Conservation (phyloP, 2,113 vertebrate species). For the Pseudolaguvia tuberculata region DNA sequence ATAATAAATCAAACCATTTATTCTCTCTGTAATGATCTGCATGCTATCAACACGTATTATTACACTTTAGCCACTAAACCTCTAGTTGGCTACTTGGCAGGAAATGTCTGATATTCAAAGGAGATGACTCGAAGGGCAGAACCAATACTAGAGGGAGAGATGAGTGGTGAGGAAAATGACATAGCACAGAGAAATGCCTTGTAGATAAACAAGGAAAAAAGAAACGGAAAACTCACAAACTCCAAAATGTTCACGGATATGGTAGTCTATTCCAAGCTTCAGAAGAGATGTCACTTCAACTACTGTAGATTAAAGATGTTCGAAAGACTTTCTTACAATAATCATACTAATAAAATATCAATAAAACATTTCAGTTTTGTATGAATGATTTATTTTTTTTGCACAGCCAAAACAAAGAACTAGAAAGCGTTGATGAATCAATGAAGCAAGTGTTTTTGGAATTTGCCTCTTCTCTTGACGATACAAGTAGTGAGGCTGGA, state of each 20-base stretch:
- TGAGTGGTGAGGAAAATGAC: conserved; percentile 12
- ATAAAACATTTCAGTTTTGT: neutral
- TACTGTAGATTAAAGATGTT: too few relatives aligned
- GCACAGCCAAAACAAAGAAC: neutral
- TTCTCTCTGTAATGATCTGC: neutral
- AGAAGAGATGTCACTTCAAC: too few relatives aligned
- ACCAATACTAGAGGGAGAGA: neutral
- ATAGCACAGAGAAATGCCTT: neutral
- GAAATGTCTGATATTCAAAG: neutral
- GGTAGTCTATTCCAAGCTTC: too few relatives aligned
- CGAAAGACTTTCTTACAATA: neutral
- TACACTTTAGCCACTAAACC: neutral
- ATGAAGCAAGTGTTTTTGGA: neutral
- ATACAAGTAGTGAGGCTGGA: neutral
- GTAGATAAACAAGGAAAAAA: neutral
- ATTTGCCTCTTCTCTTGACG: neutral
- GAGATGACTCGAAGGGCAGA: neutral
- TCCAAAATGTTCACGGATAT: neutral
- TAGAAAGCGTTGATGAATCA: neutral
- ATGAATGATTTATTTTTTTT: neutral
- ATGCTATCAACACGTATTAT: neutral
- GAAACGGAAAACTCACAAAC: neutral
- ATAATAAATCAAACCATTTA: neutral
- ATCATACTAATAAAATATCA: neutral
- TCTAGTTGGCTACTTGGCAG: neutral